A percentile compares a stretch with the other conserved stretches of the same genome.
These are phyloP conservation scores for Allolobophora icterica DNA, from an alignment of 2,888 invertebrate genomes.

Conservation along the genomic window DNA sequence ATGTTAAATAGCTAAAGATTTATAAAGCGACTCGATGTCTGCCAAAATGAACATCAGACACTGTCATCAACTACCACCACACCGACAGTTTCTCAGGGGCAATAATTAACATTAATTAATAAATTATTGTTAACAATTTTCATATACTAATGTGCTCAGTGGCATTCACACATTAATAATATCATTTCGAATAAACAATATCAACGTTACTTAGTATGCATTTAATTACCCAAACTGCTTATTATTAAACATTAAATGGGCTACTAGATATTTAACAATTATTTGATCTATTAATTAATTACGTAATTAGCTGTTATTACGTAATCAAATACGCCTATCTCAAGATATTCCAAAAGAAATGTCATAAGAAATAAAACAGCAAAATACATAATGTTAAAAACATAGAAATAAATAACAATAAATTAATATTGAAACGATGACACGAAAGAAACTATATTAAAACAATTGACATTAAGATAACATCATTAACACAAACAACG, in stretches of 20 bases:
- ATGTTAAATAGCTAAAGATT: not conserved
- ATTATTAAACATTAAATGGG: not conserved
- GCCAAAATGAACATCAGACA: not conserved
- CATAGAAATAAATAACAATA: conserved; percentile 1
- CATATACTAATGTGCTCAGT: not conserved
- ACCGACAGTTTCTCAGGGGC: not conserved
- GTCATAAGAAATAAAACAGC: not conserved
- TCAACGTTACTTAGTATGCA: not conserved
- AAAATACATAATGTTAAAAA: not conserved
- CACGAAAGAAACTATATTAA: not conserved
- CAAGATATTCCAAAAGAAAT: not conserved
- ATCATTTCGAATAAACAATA: not conserved
- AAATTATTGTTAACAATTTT: not conserved
- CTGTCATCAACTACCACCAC: not conserved
- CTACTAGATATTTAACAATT: not conserved
- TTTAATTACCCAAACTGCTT: not conserved
- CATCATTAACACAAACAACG: not conserved
- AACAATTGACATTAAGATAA: not conserved
- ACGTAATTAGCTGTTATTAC: not conserved
- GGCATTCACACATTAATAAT: not conserved
- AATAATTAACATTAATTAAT: not conserved
- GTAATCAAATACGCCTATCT: too few species aligned
- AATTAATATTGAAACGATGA: not conserved
- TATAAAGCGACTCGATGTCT: not conserved
- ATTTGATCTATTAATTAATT: not conserved